These are phyloP conservation scores for Zelostemma sp. DNA, from an alignment of 1,140 invertebrate species.

Conservation along the genomic window DNA sequence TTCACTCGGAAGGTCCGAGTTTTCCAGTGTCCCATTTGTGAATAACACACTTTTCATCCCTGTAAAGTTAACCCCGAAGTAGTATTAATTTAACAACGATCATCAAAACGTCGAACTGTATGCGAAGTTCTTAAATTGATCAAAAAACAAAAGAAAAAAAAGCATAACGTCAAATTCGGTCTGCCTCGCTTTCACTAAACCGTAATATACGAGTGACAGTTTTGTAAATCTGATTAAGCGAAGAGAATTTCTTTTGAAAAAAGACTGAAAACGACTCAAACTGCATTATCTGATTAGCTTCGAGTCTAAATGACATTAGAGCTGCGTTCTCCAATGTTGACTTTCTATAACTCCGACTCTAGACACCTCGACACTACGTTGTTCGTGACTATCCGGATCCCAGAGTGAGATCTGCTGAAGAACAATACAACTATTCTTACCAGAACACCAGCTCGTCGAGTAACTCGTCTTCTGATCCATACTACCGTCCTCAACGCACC, in stretches of 20 bases:
- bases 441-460: conserved; percentile 72
- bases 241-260: background rate
- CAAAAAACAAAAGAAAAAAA: no score
- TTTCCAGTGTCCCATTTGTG: no score
- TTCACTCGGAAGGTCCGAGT: no score
- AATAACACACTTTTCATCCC: no score
- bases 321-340: conserved; percentile 54
- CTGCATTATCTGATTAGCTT: background rate
- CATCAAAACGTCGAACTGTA: no score
- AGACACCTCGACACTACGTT: conserved; percentile 88
- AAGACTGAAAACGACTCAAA: conserved; percentile 1
- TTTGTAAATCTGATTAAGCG: no score
- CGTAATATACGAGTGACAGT: no score
- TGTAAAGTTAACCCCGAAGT: no score
- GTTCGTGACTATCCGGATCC: conserved; percentile 81
- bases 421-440: conserved; percentile 88
- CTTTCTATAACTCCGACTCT: conserved; percentile 63
- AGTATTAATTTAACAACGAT: no score
- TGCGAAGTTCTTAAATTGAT: no score
- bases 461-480: conserved; percentile 71
- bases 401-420: conserved; percentile 77
- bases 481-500: conserved; percentile 73
- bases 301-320: background rate
- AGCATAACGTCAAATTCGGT: no score
- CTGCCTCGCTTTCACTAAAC: no score